Conservation (phyloP, 1,140 invertebrate species). For the Tachypleus tridentatus region DNA sequence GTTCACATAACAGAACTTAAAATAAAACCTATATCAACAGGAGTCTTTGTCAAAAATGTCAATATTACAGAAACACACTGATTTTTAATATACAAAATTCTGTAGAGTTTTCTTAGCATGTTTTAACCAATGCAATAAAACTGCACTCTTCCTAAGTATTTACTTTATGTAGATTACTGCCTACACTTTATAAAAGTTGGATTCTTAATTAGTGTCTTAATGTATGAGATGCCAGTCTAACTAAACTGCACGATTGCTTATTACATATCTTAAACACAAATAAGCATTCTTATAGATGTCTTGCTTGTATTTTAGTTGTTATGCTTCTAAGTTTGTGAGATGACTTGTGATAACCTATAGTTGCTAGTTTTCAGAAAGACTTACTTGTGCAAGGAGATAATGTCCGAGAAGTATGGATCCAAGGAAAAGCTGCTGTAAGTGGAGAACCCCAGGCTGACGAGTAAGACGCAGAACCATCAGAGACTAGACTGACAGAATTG, state of each 20-base stretch:
- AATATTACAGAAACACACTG: too few species aligned
- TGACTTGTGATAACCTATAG: not conserved
- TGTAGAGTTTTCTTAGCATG: too few species aligned
- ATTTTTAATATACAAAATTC: too few species aligned
- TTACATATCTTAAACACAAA: not conserved
- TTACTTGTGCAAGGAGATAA: conserved; percentile 13
- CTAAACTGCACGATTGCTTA: not conserved
- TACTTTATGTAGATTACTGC: too few species aligned
- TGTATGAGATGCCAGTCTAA: conserved; percentile 1
- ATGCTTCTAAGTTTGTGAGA: not conserved
- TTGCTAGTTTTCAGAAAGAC: not conserved
- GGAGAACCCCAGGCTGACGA: conserved; percentile 3
- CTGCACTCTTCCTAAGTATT: too few species aligned
- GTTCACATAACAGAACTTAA: too few species aligned
- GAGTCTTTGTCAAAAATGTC: too few species aligned
- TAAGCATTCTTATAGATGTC: not conserved
- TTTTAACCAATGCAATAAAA: too few species aligned
- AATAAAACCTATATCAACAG: too few species aligned
- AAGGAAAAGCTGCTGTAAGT: conserved; percentile 6
- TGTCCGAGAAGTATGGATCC: conserved; percentile 10
- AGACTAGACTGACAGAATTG: not conserved
- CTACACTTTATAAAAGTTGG: not conserved
- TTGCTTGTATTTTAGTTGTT: not conserved
- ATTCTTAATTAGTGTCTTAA: not conserved
- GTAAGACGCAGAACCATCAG: not conserved